These are phyloP conservation scores for Halichoeres trimaculatus DNA, from an alignment of 2,113 vertebrate genomes.

Conservation along the genomic window DNA sequence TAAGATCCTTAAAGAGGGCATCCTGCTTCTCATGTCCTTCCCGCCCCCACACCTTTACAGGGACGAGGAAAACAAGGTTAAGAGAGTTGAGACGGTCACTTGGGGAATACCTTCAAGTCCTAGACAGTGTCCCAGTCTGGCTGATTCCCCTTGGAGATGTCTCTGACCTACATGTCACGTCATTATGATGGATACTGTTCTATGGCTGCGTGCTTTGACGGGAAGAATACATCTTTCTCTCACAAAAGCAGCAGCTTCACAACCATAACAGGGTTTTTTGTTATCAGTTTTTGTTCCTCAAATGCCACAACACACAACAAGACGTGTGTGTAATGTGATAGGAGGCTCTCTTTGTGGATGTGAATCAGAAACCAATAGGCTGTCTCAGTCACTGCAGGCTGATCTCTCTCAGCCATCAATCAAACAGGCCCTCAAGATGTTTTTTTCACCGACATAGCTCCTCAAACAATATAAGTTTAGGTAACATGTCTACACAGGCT, in stretches of 20 bases:
- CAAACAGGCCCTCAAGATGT: constrained; percentile 45
- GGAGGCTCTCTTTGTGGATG: constrained; percentile 26
- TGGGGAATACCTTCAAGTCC: constrained; percentile 27
- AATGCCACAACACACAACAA: constrained; percentile 56
- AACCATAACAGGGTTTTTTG: constrained; percentile 64
- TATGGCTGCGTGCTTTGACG: constrained; percentile 5
- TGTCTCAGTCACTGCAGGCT: constrained; percentile 28
- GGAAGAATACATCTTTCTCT: constrained; percentile 44
- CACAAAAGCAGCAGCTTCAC: constrained; percentile 46
- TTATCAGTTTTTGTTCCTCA: constrained; percentile 61
- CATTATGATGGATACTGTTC: constrained; percentile 33
- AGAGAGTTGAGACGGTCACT: constrained; percentile 27
- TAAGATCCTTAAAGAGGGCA: constrained; percentile 50
- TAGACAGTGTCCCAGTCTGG: constrained; percentile 57
- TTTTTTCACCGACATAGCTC: constrained; percentile 32
- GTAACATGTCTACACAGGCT: constrained; percentile 43
- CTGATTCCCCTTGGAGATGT: constrained; percentile 9
- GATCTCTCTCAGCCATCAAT: constrained; percentile 50
- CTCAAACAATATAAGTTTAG: constrained; percentile 19
- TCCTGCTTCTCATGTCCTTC: constrained; percentile 3
- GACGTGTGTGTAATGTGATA: constrained; percentile 60
- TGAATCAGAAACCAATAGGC: constrained; percentile 44
- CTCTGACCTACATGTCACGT: constrained; percentile 49
- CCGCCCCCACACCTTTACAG: not conserved
- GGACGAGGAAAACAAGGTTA: constrained; percentile 41